phyloP scores from a whole-genome alignment of 2,888 invertebrate genomes.

The Chrysomela aeneicollis region DNA sequence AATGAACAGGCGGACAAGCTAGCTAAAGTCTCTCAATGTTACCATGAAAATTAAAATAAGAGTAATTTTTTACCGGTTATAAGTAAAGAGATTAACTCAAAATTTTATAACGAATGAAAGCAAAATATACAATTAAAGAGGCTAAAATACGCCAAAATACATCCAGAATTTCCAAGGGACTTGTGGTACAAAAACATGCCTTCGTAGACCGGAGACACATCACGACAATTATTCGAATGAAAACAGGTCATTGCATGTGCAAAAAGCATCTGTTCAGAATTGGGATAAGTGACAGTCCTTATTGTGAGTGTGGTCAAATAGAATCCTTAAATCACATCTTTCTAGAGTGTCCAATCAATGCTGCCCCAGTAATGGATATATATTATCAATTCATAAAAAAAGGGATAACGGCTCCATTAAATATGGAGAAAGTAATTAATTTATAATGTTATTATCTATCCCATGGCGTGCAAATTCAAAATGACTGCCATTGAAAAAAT shows the following conservation, averaged over 20 bases:
- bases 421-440: neutral
- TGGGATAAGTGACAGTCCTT: neutral
- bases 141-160: neutral
- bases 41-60: neutral
- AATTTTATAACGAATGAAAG: neutral
- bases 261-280: neutral
- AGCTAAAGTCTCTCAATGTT: constrained; percentile 1
- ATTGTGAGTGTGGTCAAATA: neutral
- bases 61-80: neutral
- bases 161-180: neutral
- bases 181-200: neutral
- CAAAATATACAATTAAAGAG: neutral
- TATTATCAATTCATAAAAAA: neutral
- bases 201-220: neutral
- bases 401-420: neutral
- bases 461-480: no score
- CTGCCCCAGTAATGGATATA: neutral
- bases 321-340: neutral
- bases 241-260: constrained; percentile 3
- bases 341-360: constrained; percentile 4
- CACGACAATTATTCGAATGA: constrained; percentile 5
- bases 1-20: constrained; percentile 7
- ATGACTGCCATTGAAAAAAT: no score
- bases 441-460: no score
- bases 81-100: neutral